Base-by-base conservation (phyloP, 2,888 invertebrate genomes). In the Drosophila buzzatii region DNA sequence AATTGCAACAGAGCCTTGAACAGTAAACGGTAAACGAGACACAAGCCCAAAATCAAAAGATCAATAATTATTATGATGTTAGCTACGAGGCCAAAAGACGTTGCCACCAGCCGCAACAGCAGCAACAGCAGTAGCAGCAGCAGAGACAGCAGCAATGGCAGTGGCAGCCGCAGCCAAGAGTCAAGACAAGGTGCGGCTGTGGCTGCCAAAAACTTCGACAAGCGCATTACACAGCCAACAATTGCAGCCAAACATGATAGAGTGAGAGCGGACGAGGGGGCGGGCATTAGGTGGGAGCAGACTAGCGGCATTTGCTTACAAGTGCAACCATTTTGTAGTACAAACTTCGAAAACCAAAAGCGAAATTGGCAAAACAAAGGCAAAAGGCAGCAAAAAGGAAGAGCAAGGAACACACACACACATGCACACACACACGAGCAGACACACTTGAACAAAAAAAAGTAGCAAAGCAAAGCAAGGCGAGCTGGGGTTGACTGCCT, bases 301-400 rank as follows among this genome's bases (percentile, higher is more conserved):
- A 72, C 67, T 63, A 62, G 70, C 70, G 66, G 74, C 73, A 73
- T 78, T 87, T 82, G 80, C 83, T 83, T 80, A 84, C 90, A 90
- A 91, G 84, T 91, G 91, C 91, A 91, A 91, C 91, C 91, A 91
- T 91, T 91, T 91, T 91, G 91, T 90, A 84, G 82, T 84, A 87
- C 86, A 90, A 89, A 81, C 81, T 89, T 90, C 89, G 90, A 89
- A 90, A 90, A 88, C 86, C 90, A 90, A 89, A 81, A 82, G 81
- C 86, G 85, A 86, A 89, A 88, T 85, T 85, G 89, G 82, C 82
- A 84, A 89, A 81, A 87, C 85, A 85, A 79, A 73, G 71, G 70
- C 81, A 72, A 76, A 70, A 75, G 76, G 71, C 75, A 78, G 63
- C 65, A 69, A 68, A 51, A 58, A 56, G 51, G 39, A 70, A 47